phyloP scores from a whole-genome alignment of 2,888 invertebrate species.

The Zhuqinia jingwanae region DNA sequence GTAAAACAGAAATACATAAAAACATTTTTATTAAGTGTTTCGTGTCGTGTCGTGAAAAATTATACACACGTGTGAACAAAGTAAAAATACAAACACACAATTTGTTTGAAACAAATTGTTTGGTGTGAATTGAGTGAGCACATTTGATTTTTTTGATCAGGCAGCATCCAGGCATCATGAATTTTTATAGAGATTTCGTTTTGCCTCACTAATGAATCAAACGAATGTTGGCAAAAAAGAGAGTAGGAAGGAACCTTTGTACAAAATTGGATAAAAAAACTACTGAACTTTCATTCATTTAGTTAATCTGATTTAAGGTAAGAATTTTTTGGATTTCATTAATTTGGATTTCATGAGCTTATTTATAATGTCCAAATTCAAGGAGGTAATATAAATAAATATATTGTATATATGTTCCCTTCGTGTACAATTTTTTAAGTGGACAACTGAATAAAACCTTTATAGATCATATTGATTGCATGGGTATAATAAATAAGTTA shows the following conservation, averaged over 20 bases:
- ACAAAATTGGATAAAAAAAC: neutral
- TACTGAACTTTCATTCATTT: neutral
- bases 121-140: neutral
- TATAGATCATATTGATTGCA: too few species aligned
- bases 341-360: too few species aligned
- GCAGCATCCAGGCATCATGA: neutral
- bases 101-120: neutral
- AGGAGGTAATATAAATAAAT: too few species aligned
- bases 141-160: neutral
- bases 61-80: neutral
- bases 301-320: too few species aligned
- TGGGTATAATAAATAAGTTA: too few species aligned
- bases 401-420: too few species aligned
- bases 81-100: neutral
- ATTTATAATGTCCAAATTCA: too few species aligned
- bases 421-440: too few species aligned
- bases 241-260: neutral
- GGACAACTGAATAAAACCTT: too few species aligned
- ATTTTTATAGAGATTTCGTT: neutral
- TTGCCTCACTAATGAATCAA: slow-evolving; percentile 6
- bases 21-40: neutral
- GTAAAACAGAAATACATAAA: neutral
- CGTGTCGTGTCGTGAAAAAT: neutral
- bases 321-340: too few species aligned
- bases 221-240: slow-evolving; percentile 7